phyloP scores from a whole-genome alignment of 2,113 vertebrate species.

The Caretta caretta region DNA sequence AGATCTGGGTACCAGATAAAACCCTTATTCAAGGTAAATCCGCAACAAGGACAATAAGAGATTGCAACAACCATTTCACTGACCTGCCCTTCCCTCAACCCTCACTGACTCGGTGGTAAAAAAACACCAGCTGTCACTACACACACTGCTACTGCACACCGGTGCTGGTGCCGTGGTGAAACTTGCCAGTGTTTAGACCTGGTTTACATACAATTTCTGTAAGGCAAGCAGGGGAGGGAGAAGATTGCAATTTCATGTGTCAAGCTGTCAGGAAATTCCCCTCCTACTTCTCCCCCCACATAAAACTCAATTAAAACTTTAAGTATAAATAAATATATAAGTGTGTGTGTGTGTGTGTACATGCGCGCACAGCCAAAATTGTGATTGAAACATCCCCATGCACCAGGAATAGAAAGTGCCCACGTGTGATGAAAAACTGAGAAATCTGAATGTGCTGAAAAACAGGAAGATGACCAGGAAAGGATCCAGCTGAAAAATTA shows the following conservation, averaged over 20 bases:
- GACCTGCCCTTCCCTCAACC: background rate
- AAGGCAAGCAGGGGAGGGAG: background rate
- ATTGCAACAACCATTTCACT: background rate
- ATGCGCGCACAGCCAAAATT: background rate
- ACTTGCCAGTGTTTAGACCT: background rate
- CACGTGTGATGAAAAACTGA: background rate
- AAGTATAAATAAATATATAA: background rate
- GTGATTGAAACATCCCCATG: background rate
- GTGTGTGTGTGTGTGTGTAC: background rate
- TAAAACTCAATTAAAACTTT: slow-evolving; percentile 15
- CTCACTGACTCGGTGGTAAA: background rate
- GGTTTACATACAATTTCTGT: background rate
- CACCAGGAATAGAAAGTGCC: background rate
- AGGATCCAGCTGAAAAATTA: slow-evolving; percentile 44
- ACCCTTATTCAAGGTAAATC: background rate
- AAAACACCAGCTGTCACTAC: background rate
- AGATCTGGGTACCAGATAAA: background rate
- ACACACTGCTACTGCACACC: background rate
- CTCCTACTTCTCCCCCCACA: background rate
- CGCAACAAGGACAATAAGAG: background rate
- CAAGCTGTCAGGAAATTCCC: background rate
- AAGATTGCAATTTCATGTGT: background rate
- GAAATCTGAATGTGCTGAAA: slow-evolving; percentile 1
- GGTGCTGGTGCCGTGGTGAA: rapidly evolving
- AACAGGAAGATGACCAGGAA: background rate